Evolutionary conservation across 2,113 vertebrate genomes (phyloP).

Genomic region (Prunella himalayana): DNA sequence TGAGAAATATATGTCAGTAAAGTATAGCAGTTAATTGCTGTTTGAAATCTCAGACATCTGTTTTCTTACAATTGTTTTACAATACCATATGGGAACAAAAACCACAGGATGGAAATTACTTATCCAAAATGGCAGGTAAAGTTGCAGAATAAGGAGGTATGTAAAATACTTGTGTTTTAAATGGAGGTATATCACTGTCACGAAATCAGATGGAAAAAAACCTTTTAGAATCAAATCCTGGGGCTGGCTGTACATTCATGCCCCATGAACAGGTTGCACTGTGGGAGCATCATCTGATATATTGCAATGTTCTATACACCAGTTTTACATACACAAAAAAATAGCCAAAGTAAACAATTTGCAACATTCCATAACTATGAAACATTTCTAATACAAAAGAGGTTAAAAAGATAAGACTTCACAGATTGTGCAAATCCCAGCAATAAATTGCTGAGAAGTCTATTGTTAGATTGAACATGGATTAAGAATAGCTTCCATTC

Average conservation of each 20-base stretch:
- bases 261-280: background rate
- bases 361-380: background rate
- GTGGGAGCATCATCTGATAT: background rate
- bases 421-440: background rate
- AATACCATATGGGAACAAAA: conserved; percentile 26
- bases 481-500: background rate
- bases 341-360: background rate
- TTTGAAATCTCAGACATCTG: conserved; percentile 45
- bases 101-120: background rate
- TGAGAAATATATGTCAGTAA: conserved; percentile 8
- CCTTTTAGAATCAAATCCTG: background rate
- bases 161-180: background rate
- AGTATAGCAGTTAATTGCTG: conserved; percentile 21
- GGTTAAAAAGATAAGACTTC: background rate
- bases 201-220: background rate
- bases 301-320: background rate
- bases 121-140: conserved; percentile 30
- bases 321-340: background rate
- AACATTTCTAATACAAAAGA: background rate
- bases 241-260: background rate
- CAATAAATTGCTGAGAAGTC: background rate
- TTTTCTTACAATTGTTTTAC: conserved; percentile 34
- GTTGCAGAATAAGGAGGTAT: background rate
- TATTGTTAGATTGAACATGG: background rate
- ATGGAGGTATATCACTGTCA: background rate